phyloP scores from a whole-genome alignment of 2,113 vertebrate species.

The Monarcha castaneiventris region DNA sequence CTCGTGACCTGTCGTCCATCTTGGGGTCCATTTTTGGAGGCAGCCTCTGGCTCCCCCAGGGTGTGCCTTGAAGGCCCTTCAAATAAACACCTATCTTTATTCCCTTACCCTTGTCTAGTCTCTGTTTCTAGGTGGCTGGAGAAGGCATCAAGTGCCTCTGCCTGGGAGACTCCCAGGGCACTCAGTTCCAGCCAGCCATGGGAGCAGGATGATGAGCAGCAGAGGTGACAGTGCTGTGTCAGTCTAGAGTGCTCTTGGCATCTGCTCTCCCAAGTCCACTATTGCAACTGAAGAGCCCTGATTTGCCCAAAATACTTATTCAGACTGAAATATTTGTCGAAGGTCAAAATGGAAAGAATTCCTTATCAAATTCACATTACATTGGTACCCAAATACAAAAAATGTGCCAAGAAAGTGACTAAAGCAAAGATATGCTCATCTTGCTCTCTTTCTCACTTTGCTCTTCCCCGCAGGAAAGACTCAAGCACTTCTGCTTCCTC shows the following conservation, averaged over 20 bases:
- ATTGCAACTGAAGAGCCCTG: neutral
- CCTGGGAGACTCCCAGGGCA: neutral
- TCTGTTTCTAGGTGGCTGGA: too few species aligned
- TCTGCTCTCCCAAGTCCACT: neutral
- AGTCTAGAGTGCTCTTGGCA: neutral
- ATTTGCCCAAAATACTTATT: neutral
- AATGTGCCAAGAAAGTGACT: neutral
- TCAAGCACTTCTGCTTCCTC: slow-evolving; percentile 84
- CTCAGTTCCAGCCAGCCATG: rapidly evolving
- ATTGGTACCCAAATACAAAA: neutral
- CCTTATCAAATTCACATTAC: neutral
- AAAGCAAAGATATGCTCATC: neutral
- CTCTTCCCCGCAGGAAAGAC: slow-evolving; percentile 71
- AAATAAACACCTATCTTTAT: too few species aligned
- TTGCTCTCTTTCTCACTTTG: neutral
- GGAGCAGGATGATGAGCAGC: neutral
- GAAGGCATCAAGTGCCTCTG: too few species aligned
- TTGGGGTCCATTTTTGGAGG: too few species aligned
- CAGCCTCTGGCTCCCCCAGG: too few species aligned
- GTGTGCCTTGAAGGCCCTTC: too few species aligned
- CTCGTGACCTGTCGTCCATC: too few species aligned
- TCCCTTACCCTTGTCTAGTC: too few species aligned
- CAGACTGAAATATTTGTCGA: neutral
- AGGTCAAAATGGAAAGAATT: neutral
- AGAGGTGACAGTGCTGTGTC: neutral